Conservation (phyloP, 2,797 vertebrate species). For the Otolemur crassicaudatus region DNA sequence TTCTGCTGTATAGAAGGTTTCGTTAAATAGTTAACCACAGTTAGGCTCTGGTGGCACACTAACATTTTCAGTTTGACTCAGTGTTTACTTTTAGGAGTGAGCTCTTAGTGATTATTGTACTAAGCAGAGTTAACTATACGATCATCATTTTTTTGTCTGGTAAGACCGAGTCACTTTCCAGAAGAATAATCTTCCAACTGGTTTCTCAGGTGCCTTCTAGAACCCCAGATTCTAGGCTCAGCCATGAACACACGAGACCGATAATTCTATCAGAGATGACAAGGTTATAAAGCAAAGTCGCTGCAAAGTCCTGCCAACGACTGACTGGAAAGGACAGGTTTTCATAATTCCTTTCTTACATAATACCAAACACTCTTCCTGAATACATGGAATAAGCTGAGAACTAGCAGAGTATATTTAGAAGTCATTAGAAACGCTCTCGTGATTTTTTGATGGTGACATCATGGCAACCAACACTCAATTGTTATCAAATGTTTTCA, state of each 20-base stretch:
- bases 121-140: background rate
- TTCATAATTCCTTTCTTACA: constrained; percentile 60
- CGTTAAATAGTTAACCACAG: constrained; percentile 24
- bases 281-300: background rate
- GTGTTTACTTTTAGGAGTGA: constrained; percentile 43
- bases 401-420: constrained; percentile 74
- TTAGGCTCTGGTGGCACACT: background rate
- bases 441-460: constrained; percentile 72
- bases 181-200: background rate
- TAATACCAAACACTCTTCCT: constrained; percentile 68
- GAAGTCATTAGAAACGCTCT: constrained; percentile 71
- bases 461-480: constrained; percentile 67
- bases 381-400: constrained; percentile 65
- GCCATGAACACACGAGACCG: background rate
- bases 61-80: constrained; percentile 41
- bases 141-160: background rate
- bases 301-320: constrained; percentile 23
- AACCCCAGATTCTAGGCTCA: constrained; percentile 1
- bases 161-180: background rate
- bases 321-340: constrained; percentile 52
- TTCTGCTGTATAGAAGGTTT: background rate
- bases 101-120: constrained; percentile 19
- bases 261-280: background rate
- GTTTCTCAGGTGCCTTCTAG: background rate
- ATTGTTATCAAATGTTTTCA: constrained; percentile 76